phyloP scores from a whole-genome alignment of 1,140 invertebrate species.

The Magallana gigas region DNA sequence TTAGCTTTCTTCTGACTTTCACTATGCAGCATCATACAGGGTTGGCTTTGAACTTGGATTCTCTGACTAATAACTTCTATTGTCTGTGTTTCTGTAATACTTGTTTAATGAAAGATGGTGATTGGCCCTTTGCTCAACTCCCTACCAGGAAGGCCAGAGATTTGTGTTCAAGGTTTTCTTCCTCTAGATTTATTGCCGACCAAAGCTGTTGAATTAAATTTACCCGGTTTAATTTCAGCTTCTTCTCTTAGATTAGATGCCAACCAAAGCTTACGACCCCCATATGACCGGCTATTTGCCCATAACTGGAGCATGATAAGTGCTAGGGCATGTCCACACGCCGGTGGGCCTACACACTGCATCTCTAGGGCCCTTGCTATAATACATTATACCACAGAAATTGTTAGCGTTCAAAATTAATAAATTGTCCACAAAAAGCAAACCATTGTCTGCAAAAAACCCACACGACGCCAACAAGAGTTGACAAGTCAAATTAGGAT shows the following conservation, averaged over 20 bases:
- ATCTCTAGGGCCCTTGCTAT: no score
- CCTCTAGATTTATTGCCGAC: constrained; percentile 29
- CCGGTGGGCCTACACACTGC: no score
- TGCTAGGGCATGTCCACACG: no score
- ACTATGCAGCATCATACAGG: no score
- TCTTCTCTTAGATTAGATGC: neutral
- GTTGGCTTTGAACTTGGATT: no score
- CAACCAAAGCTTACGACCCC: neutral
- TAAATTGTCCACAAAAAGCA: no score
- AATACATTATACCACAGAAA: no score
- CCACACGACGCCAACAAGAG: no score
- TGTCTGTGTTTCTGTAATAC: constrained; percentile 43
- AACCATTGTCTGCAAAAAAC: no score
- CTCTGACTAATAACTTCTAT: neutral
- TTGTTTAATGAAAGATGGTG: constrained; percentile 11
- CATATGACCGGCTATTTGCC: neutral
- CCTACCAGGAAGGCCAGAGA: constrained; percentile 24
- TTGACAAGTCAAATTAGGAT: no score
- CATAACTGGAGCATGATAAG: neutral
- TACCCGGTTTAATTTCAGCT: neutral
- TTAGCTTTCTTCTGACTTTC: no score
- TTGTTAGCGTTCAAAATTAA: no score
- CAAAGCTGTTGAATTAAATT: constrained; percentile 24
- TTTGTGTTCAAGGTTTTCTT: constrained; percentile 26
- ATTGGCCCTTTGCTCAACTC: constrained; percentile 35